phyloP scores from a whole-genome alignment of 1,140 invertebrate genomes.

The Elysia chlorotica region DNA sequence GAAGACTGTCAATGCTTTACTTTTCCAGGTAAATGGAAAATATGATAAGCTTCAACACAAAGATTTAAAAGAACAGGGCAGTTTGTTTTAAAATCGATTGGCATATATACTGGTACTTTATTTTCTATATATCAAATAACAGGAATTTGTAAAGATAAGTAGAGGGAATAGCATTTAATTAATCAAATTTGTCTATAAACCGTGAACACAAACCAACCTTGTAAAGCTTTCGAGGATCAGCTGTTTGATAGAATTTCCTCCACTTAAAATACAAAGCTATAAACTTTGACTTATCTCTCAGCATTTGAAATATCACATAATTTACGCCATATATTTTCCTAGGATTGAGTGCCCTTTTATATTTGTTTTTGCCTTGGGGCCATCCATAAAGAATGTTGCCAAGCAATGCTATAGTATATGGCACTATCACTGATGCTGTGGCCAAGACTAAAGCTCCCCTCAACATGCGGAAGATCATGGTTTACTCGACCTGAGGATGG shows the following conservation, averaged over 20 bases:
- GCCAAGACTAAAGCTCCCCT: slow-evolving; percentile 29
- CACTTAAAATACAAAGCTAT: slow-evolving; percentile 41
- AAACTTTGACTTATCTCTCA: slow-evolving; percentile 44
- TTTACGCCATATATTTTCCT: slow-evolving; percentile 57
- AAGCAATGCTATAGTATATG: slow-evolving; percentile 50
- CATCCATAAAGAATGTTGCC: slow-evolving; percentile 54
- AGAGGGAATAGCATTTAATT: background rate
- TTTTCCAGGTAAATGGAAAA: background rate
- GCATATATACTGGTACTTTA: too few species aligned
- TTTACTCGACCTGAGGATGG: too few species aligned
- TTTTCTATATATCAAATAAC: background rate
- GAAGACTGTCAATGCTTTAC: background rate
- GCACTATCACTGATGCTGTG: slow-evolving; percentile 45
- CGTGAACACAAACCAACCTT: slow-evolving; percentile 41
- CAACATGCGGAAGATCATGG: slow-evolving; percentile 26
- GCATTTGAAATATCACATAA: slow-evolving; percentile 43
- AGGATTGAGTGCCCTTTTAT: slow-evolving; percentile 45
- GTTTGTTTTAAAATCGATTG: too few species aligned
- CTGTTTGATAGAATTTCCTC: slow-evolving; percentile 49
- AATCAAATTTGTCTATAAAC: background rate
- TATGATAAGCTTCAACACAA: background rate
- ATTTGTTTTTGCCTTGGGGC: slow-evolving; percentile 39
- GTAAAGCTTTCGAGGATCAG: slow-evolving; percentile 33
- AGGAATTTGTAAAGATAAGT: background rate
- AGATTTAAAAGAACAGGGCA: too few species aligned